phyloP scores from a whole-genome alignment of 2,113 vertebrate genomes.

The Globicephala melas region DNA sequence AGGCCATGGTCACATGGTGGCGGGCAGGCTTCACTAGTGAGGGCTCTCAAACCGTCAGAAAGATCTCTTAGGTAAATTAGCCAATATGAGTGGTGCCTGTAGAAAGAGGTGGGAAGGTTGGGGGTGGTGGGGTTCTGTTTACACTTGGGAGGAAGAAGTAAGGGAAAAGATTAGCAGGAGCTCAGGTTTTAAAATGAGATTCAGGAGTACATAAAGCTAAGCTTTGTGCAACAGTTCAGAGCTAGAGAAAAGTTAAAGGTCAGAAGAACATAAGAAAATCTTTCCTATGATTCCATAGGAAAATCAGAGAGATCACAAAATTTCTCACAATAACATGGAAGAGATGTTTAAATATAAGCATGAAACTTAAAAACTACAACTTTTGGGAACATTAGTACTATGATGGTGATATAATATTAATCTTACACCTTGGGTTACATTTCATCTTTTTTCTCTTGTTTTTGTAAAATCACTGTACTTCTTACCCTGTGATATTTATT shows the following conservation, averaged over 20 bases:
- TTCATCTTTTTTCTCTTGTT: neutral
- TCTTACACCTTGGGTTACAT: neutral
- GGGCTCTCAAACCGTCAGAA: neutral
- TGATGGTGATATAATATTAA: neutral
- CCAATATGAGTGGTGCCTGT: too few species aligned
- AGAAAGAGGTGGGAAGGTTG: rapidly evolving
- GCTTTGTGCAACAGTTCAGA: neutral
- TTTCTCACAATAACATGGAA: neutral
- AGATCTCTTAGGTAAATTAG: neutral
- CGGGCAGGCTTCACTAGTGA: neutral
- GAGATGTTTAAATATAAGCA: neutral
- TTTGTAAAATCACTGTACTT: neutral
- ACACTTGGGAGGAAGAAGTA: neutral
- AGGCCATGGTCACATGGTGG: neutral
- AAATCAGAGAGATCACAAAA: neutral
- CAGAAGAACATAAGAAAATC: neutral
- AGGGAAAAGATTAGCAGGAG: neutral
- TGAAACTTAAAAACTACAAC: too few species aligned
- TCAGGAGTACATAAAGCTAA: neutral
- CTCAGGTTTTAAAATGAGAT: neutral
- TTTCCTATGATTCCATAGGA: neutral
- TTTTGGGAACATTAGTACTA: neutral
- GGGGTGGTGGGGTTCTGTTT: neutral
- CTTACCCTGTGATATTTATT: neutral
- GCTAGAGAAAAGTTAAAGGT: neutral